phyloP scores from a whole-genome alignment of 2,888 invertebrate species.

The Latrodectus hesperus region DNA sequence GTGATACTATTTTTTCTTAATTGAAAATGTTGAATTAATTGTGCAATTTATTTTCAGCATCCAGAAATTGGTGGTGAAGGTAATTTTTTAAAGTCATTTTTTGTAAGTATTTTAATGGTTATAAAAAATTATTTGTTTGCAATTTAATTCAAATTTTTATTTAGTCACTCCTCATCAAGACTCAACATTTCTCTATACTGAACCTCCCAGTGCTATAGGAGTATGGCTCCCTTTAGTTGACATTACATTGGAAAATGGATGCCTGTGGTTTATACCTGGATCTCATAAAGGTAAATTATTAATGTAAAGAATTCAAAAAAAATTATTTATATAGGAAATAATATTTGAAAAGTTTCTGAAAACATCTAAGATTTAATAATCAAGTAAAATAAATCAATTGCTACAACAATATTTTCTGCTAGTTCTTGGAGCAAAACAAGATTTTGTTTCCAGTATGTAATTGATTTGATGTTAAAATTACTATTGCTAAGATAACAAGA shows the following conservation, averaged over 20 bases:
- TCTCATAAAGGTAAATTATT: conserved; percentile 87
- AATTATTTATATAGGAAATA: background rate
- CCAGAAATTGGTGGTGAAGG: conserved; percentile 62
- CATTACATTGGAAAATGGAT: conserved; percentile 93
- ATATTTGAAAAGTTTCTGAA: background rate
- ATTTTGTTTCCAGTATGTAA: background rate
- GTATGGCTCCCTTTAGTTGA: conserved; percentile 98
- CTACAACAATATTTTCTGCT: background rate
- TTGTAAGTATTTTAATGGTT: background rate
- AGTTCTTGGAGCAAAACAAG: background rate
- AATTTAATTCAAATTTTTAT: conserved; percentile 23
- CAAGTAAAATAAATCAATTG: background rate
- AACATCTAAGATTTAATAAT: background rate
- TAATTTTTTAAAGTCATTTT: conserved; percentile 1
- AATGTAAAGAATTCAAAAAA: background rate
- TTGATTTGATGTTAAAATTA: too few relatives aligned
- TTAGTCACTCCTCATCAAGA: conserved; percentile 80
- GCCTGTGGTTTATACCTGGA: conserved; percentile 92
- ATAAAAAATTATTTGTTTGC: background rate
- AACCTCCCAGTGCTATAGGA: conserved; percentile 85
- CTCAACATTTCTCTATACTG: conserved; percentile 88
- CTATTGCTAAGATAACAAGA: too few relatives aligned
- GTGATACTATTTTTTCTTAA: too few relatives aligned
- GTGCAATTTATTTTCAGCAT: conserved; percentile 38
- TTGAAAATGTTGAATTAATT: too few relatives aligned